Conservation (phyloP, 2,113 vertebrate genomes). For the Bolborhynchus lineola region DNA sequence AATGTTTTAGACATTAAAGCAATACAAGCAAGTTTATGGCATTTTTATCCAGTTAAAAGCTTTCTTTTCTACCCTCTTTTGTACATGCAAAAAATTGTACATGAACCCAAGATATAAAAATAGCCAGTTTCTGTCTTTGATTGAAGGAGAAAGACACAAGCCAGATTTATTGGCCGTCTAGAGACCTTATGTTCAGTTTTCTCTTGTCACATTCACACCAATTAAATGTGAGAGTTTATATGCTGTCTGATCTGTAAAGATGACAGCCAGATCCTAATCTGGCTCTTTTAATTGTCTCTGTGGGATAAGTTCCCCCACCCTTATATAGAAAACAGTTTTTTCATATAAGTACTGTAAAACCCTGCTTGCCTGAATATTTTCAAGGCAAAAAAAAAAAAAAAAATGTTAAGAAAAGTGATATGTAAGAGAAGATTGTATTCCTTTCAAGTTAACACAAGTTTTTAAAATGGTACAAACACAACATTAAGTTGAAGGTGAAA, state of each 20-base stretch:
- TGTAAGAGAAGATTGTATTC: background rate
- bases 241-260: slow-evolving; percentile 59
- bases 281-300: slow-evolving; percentile 50
- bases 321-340: background rate
- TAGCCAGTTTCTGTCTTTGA: slow-evolving; percentile 28
- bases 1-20: background rate
- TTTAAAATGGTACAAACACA: background rate
- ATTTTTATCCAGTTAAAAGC: background rate
- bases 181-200: slow-evolving; percentile 68
- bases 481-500: background rate
- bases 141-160: slow-evolving; percentile 39
- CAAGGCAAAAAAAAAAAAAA: background rate
- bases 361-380: background rate
- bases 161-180: slow-evolving; percentile 58
- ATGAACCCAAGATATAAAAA: slow-evolving; percentile 22
- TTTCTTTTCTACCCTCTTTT: background rate
- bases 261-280: slow-evolving; percentile 56
- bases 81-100: background rate
- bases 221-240: slow-evolving; percentile 67
- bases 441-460: background rate
- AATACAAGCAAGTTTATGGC: background rate
- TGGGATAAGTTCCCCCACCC: background rate
- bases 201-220: slow-evolving; percentile 56
- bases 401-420: background rate
- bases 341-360: background rate